Conservation (phyloP, 2,888 invertebrate species). For the Aleiodes leptofemur region DNA sequence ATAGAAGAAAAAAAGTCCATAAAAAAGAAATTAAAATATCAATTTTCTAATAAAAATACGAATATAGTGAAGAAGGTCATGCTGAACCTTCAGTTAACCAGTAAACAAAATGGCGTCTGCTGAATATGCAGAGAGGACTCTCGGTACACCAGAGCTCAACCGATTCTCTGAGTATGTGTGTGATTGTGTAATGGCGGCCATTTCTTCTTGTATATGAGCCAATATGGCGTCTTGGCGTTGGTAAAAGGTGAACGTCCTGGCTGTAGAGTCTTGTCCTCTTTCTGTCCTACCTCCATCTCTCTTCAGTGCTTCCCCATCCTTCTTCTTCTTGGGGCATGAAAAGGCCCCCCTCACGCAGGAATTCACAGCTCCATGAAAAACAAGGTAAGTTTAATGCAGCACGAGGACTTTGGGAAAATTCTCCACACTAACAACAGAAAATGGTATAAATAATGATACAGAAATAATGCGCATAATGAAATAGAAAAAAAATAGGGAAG, state of each 20-base stretch:
- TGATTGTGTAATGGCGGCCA: conserved; percentile 73
- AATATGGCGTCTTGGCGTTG: conserved; percentile 56
- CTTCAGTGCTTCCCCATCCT: conserved; percentile 35
- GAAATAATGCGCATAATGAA: neutral
- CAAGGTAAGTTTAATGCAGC: neutral
- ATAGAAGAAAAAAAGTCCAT: too few species aligned
- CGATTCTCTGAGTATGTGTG: conserved; percentile 36
- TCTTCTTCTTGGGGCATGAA: neutral
- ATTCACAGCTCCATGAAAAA: conserved; percentile 31
- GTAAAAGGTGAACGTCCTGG: conserved; percentile 45
- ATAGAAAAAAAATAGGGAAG: neutral
- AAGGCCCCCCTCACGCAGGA: conserved; percentile 2
- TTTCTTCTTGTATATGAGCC: conserved; percentile 44
- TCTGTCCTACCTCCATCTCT: conserved; percentile 35
- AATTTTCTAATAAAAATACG: conserved; percentile 21
- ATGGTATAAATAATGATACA: conserved; percentile 11
- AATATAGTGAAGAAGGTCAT: conserved; percentile 33
- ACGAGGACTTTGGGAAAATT: conserved; percentile 11
- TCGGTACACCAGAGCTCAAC: conserved; percentile 1
- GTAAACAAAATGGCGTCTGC: conserved; percentile 62
- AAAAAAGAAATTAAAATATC: too few species aligned
- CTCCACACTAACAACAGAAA: neutral
- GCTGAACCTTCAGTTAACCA: neutral
- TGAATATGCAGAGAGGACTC: conserved; percentile 50
- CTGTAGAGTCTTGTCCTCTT: conserved; percentile 44